phyloP scores from a whole-genome alignment of 1,140 invertebrate genomes.

The Drosophila azteca region DNA sequence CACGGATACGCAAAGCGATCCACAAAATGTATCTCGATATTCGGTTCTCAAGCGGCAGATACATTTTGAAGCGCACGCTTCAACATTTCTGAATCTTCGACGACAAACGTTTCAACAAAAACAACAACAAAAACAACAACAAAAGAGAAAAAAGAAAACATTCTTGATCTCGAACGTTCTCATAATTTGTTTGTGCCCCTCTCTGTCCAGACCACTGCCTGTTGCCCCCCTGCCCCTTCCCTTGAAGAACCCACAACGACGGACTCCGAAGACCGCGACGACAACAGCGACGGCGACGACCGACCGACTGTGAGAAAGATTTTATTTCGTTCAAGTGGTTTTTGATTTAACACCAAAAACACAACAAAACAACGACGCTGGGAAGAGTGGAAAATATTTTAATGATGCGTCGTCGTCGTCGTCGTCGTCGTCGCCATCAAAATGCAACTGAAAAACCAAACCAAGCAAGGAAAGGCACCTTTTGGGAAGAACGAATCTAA shows the following conservation, averaged over 20 bases:
- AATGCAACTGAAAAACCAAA: conserved; percentile 63
- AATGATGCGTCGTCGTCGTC: conserved; percentile 69
- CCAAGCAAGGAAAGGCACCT: too few relatives aligned
- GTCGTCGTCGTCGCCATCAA: conserved; percentile 2
- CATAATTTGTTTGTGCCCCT: conserved; percentile 72
- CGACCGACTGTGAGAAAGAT: conserved; percentile 78
- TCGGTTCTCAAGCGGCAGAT: conserved; percentile 45
- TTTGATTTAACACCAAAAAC: conserved; percentile 79
- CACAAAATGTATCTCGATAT: conserved; percentile 51
- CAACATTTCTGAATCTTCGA: conserved; percentile 68
- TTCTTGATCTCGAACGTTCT: conserved; percentile 72
- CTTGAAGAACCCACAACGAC: not conserved
- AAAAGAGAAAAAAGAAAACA: conserved; percentile 66
- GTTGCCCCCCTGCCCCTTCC: conserved; percentile 1
- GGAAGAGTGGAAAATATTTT: conserved; percentile 76
- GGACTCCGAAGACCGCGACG: too few relatives aligned
- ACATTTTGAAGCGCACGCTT: conserved; percentile 79
- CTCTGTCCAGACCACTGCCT: conserved; percentile 1
- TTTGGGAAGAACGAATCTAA: too few relatives aligned
- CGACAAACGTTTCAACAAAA: conserved; percentile 68
- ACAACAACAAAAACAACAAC: conserved; percentile 37
- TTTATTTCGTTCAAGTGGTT: conserved; percentile 82
- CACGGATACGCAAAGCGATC: conserved; percentile 67
- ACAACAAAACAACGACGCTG: conserved; percentile 16
- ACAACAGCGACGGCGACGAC: conserved; percentile 12